Base-by-base conservation (phyloP, 2,888 invertebrate genomes). In the Neoscelio sp. region DNA sequence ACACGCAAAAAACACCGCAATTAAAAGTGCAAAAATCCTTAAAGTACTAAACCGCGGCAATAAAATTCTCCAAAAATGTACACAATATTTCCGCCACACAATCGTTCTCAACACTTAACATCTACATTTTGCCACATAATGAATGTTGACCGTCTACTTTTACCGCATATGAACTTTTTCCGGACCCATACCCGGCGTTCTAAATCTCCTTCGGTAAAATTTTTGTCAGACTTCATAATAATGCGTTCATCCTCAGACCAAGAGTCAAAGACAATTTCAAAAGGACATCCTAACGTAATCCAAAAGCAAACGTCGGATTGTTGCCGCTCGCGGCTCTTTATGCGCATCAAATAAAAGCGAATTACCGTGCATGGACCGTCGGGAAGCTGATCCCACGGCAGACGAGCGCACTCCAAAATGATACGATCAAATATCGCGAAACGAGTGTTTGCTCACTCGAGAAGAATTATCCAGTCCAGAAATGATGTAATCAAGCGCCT, bases 351-450 rank as follows among this genome's bases (percentile, higher is more conserved):
- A 73, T 73, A 64, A 62, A 71, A 62, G 40, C 12, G 70, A 52
- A 70, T 70, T 42, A 50, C 48, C 44, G 12, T 35, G 48, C 30
- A 35, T 12, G 46, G 12, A 40, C 64, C 8, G 8, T n/a, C 44
- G 20, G 30, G 7, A 26, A 26, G 38, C 3, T 10, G 18, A 7
- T 6, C 8, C n/a, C n/a, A n/a, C n/a, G n/a, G n/a, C n/a, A n/a
- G n/a, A n/a, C n/a, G n/a, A 23, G 23, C 2, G 23, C 23, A 23
- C 23, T 23, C 4, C 42, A 23, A 20, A 52, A 70, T 60, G 67
- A 80, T 80, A 70, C 68, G 76, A 80, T 80, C 80, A 78, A 78
- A 80, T 68, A 80, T 78, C 64, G 78, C 70, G 48, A 68, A 71
- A 80, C 54, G 68, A 78, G 78, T 78, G 80, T 81, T 82, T 78